Base-by-base conservation (phyloP, 2,888 invertebrate genomes). In the Agriopis marginaria region DNA sequence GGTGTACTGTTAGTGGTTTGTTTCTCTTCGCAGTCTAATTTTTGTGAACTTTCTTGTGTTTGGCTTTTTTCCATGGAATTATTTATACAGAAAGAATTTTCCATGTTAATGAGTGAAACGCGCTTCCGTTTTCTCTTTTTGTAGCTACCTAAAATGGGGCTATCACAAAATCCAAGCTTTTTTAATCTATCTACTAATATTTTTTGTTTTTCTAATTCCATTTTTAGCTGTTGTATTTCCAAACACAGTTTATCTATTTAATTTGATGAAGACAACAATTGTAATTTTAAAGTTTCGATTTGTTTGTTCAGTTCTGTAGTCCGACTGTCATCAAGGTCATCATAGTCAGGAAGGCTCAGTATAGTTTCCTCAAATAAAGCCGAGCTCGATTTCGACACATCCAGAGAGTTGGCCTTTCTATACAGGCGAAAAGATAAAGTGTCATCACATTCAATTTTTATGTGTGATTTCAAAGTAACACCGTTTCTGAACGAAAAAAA, bases 341-440 rank as follows among this genome's bases (percentile, higher is more conserved):
- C 51, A 23, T 23, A 51, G 6, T 51, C 51, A 51, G 51, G 51
- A 10, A 51, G 51, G 23, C 51, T 51, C 6, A 51, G 17, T 9
- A 51, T 23, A 9, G 51, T 51, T 51, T 51, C 51, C 9, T 51
- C 51, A 51, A 51, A 23, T 23, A 51, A 51, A 51, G 23, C 9
- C 23, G 51, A 51, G 51, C 51, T 51, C 2, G 51, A 51, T 3
- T 23, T 9, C 3, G 51, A 23, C 23, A 51, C 23, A 10, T 51
- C 51, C 9, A 51, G 23, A 0, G 51, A 51, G 23, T 51, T 51
- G 2, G 51, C 23, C 23, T 51, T 51, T 10, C 51, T 17, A 51
- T 51, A 23, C 51, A 23, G 51, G 10, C 51, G 7, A 23, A 51
- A 51, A 9, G 51, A 51, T 51, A 51, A 9, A 10, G 23, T 51